Evolutionary conservation across 2,113 vertebrate species (phyloP).

Genomic region (Prunella himalayana): DNA sequence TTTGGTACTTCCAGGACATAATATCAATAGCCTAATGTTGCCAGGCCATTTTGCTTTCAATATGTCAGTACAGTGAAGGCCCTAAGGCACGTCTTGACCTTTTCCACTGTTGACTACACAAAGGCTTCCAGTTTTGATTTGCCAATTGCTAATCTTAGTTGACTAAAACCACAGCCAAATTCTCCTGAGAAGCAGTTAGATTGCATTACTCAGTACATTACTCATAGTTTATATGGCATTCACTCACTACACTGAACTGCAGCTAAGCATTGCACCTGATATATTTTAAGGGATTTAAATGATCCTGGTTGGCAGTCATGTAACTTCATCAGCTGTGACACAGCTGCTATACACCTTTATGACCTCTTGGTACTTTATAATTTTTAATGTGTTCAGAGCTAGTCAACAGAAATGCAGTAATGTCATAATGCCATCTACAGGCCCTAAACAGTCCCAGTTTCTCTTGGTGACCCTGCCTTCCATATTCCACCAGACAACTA

Average conservation of each 20-base stretch:
- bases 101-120: constrained; percentile 8
- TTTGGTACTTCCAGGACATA: not conserved
- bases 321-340: not conserved
- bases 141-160: constrained; percentile 27
- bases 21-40: not conserved
- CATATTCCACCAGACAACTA: not conserved
- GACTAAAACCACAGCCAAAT: constrained; percentile 24
- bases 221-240: constrained; percentile 8
- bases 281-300: not conserved
- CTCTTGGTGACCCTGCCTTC: not conserved
- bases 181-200: constrained; percentile 14
- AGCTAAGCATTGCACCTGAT: not conserved
- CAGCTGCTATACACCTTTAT: not conserved
- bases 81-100: not conserved
- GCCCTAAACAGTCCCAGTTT: not conserved
- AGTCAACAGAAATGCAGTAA: not conserved
- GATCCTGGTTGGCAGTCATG: not conserved
- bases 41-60: not conserved
- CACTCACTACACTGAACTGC: not conserved
- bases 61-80: not conserved
- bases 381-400: not conserved
- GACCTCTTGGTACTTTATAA: not conserved
- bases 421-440: constrained; percentile 59
- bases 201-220: constrained; percentile 35
- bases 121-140: constrained; percentile 39